Percentiles rank a stretch among this genome's conserved stretches.
phyloP scores from a whole-genome alignment of 2,113 vertebrate species.

The Theropithecus gelada region DNA sequence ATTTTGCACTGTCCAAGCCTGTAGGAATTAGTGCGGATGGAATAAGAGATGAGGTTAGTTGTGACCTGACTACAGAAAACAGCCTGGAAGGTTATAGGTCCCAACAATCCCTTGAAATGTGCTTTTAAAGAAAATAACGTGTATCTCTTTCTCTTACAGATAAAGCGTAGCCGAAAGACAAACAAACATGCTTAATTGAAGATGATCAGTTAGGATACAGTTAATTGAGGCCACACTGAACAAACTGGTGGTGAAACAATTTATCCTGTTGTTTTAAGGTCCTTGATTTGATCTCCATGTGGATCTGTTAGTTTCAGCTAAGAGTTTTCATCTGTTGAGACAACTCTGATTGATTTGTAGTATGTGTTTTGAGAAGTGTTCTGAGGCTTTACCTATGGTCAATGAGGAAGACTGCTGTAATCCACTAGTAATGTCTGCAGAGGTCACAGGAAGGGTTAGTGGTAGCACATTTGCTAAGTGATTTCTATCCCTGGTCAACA shows the following conservation, averaged over 20 bases:
- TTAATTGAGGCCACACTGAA: background rate
- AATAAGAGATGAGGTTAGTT: background rate
- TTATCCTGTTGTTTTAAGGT: background rate
- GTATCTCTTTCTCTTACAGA: background rate
- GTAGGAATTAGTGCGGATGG: background rate
- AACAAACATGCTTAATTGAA: background rate
- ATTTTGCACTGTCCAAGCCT: background rate
- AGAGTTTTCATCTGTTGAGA: background rate
- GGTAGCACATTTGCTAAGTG: background rate
- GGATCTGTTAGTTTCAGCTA: background rate
- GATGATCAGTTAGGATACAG: background rate
- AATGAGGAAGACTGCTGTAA: background rate
- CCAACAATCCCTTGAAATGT: background rate
- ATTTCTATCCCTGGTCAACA: background rate
- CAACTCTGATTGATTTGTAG: background rate
- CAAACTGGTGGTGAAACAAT: background rate
- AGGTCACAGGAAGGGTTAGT: accelerated
- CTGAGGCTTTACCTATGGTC: background rate
- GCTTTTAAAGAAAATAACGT: background rate
- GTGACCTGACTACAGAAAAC: background rate
- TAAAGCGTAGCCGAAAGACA: background rate
- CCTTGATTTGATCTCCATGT: background rate
- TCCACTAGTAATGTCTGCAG: background rate
- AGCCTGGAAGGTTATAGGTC: background rate
- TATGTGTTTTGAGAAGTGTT: background rate